Base-by-base conservation (phyloP, 1,140 invertebrate species). In the Zaprionus kolodkinae region DNA sequence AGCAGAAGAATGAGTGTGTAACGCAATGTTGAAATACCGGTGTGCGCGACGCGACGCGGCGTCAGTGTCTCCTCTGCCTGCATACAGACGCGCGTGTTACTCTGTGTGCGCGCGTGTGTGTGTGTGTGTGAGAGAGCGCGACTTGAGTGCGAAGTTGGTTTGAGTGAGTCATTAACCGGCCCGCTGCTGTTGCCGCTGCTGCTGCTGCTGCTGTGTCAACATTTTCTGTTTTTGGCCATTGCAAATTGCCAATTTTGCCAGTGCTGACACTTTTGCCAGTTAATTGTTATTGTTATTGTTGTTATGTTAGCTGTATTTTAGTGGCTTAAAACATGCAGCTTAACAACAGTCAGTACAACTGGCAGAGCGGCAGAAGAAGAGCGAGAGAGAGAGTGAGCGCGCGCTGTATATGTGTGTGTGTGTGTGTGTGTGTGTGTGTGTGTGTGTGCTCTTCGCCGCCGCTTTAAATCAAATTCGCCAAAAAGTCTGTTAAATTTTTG, bases 81-180 rank as follows among this genome's bases (percentile, higher is more conserved):
- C 52, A 55, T 30, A 52, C 50, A 27, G 12, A 13, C 36, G 7
- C 36, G 17, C 35, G 17, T 15, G 15, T 50, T 35, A 35, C 11
- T 65, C 12, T 77, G 48, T 72, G 36, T 59, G 75, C 38, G 43
- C 17, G 10, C 48, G n/a, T 13, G 12, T 21, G 33, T 21, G 45
- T 11, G 15, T 43, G 57, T 21, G 21, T 35, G 63, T 35, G 27
- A 5, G 68, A 56, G 57, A 59, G 45, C 52, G 52, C 71, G 64
- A 57, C 57, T 73, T 80, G 69, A 76, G 68, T 70, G 40, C 40
- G 61, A 17, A 61, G 54, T 69, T 81, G 81, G 71, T 77, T 77
- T 73, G 64, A 77, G 64, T 88, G 84, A 88, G 85, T 88, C 84
- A 88, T 88, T 89, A 88, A 88, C 85, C 85, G 85, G 85, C 84